Evolutionary conservation across 2,797 vertebrate genomes (phyloP).

Genomic region (Clarias fuscus): DNA sequence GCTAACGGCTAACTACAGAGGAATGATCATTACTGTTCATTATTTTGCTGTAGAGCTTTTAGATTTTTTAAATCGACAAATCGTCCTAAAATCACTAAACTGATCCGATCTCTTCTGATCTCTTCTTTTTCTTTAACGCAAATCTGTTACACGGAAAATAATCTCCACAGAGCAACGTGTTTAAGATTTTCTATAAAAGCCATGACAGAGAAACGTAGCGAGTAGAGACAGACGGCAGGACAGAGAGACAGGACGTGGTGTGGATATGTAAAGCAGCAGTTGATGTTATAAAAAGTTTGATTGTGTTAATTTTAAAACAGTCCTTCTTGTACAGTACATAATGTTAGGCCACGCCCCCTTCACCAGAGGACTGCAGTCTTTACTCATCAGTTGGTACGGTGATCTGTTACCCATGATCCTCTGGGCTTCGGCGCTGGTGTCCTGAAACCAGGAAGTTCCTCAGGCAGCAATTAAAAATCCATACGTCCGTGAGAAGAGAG

Average conservation of each 20-base stretch:
- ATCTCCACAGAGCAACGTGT: neutral
- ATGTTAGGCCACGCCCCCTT: neutral
- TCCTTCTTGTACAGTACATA: neutral
- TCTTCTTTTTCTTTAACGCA: no score
- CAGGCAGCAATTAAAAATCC: slow-evolving; percentile 4
- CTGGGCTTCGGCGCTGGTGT: neutral
- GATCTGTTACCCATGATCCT: neutral
- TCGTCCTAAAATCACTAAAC: neutral
- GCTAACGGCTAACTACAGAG: neutral
- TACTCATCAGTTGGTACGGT: neutral
- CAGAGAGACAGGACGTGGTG: neutral
- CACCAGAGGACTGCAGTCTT: neutral
- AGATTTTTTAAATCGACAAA: neutral
- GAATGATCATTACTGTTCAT: neutral
- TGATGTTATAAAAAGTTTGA: neutral
- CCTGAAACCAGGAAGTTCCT: slow-evolving; percentile 12
- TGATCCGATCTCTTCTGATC: neutral
- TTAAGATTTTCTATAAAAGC: neutral
- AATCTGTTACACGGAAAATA: neutral
- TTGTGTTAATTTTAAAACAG: neutral
- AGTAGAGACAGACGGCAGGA: neutral
- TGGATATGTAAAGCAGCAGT: neutral
- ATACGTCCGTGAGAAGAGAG: neutral
- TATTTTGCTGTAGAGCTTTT: no score
- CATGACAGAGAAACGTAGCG: neutral